These are phyloP conservation scores for Peromyscus eremicus DNA, from an alignment of 2,797 vertebrate species.

Conservation along the genomic window DNA sequence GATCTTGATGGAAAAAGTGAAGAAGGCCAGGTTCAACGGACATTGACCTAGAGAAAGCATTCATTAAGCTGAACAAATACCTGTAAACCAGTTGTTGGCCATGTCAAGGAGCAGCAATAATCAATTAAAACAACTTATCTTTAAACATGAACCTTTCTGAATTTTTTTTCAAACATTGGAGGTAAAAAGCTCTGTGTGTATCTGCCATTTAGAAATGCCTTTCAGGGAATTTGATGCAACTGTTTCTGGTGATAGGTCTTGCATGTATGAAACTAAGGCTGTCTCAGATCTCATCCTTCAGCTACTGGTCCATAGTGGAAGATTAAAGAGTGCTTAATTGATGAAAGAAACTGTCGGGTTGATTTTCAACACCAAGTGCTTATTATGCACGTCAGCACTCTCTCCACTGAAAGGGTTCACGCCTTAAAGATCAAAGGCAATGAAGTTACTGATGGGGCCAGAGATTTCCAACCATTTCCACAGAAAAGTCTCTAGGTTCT, in stretches of 20 bases:
- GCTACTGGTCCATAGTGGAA: not conserved
- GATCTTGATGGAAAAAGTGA: constrained; percentile 2
- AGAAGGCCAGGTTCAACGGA: not conserved
- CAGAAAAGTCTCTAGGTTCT: not conserved
- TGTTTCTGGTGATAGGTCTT: not conserved
- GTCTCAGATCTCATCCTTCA: not conserved
- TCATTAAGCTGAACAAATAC: not conserved
- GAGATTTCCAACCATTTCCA: not conserved
- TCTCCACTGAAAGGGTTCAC: not conserved
- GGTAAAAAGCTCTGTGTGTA: not conserved
- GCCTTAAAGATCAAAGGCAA: not conserved
- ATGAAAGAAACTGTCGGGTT: not conserved
- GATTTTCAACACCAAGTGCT: not conserved
- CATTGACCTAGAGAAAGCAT: not conserved
- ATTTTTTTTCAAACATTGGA: not conserved
- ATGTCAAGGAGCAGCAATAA: constrained; percentile 35
- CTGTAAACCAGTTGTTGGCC: not conserved
- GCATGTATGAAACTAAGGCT: not conserved
- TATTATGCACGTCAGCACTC: not conserved
- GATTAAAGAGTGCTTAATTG: constrained; percentile 19
- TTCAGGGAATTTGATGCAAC: not conserved
- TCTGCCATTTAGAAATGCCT: not conserved
- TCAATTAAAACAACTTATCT: constrained; percentile 5
- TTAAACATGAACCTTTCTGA: constrained; percentile 62
- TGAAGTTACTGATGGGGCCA: not conserved